A percentile compares a stretch with the other conserved stretches of the same genome.
These are phyloP conservation scores for Latrodectus elegans DNA, from an alignment of 2,888 invertebrate genomes.

Conservation along the genomic window DNA sequence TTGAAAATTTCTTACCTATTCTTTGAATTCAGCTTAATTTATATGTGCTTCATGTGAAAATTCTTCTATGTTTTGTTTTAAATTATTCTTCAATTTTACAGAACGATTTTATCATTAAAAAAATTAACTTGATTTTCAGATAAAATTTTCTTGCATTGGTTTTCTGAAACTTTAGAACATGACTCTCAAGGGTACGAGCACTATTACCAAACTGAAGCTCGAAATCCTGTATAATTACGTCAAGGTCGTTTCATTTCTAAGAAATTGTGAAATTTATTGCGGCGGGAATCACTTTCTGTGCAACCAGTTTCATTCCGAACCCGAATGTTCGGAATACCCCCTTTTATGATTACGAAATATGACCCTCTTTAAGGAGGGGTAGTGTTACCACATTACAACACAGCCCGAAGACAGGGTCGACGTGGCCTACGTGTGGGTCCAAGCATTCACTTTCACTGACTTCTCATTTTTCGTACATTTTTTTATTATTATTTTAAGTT, in stretches of 20 bases:
- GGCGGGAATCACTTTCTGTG: neutral
- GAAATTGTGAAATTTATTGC: neutral
- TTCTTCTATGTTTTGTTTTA: too few relatives aligned
- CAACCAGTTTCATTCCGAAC: neutral
- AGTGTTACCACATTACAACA: neutral
- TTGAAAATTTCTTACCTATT: too few relatives aligned
- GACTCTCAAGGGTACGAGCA: too few relatives aligned
- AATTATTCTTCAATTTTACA: too few relatives aligned
- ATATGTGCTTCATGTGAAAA: too few relatives aligned
- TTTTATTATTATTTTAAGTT: neutral
- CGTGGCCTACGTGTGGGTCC: slow-evolving; percentile 4
- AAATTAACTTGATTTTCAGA: too few relatives aligned
- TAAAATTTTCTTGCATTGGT: too few relatives aligned
- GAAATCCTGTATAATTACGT: neutral
- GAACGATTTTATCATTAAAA: too few relatives aligned
- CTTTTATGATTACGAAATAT: slow-evolving; percentile 34
- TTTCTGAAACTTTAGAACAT: too few relatives aligned
- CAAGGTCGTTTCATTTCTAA: neutral
- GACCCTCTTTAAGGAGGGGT: neutral
- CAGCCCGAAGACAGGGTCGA: neutral
- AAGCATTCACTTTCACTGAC: slow-evolving; percentile 33
- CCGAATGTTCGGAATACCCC: slow-evolving; percentile 6
- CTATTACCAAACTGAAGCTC: too few relatives aligned
- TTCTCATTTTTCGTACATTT: slow-evolving; percentile 8
- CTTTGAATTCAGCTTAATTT: too few relatives aligned